phyloP scores from a whole-genome alignment of 1,140 invertebrate species.

The Drosophila murphyi region DNA sequence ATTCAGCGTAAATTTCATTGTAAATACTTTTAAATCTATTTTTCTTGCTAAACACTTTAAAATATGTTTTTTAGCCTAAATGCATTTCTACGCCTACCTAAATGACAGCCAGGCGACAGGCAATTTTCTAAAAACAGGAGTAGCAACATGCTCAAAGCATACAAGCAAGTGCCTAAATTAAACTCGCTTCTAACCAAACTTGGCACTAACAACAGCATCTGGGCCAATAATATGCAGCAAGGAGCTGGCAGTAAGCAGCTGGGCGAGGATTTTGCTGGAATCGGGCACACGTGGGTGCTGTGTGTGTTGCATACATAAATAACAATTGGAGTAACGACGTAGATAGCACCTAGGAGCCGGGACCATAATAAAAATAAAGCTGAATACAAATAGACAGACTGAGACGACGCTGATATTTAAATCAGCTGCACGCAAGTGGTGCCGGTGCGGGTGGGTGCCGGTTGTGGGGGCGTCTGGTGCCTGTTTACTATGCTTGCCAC shows the following conservation, averaged over 20 bases:
- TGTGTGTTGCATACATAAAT: constrained; percentile 68
- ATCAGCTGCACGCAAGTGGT: constrained; percentile 30
- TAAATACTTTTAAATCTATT: too few species aligned
- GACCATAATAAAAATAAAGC: constrained; percentile 59
- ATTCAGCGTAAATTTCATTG: too few species aligned
- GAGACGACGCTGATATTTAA: constrained; percentile 53
- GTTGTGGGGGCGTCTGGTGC: constrained; percentile 9
- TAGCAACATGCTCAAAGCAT: constrained; percentile 29
- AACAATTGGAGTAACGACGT: constrained; percentile 55
- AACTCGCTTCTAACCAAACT: constrained; percentile 34
- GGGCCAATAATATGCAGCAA: neutral
- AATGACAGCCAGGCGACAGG: constrained; percentile 11
- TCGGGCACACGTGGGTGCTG: constrained; percentile 44
- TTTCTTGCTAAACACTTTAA: too few species aligned
- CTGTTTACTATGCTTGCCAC: constrained; percentile 76
- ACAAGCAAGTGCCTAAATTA: constrained; percentile 39
- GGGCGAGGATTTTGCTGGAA: neutral
- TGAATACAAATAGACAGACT: constrained; percentile 51
- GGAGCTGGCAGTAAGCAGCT: neutral
- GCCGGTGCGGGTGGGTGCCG: neutral
- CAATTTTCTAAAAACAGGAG: constrained; percentile 44
- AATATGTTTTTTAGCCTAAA: neutral
- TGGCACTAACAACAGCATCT: constrained; percentile 7
- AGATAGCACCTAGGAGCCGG: constrained; percentile 11
- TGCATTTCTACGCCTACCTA: constrained; percentile 8